Base-by-base conservation (phyloP, 2,113 vertebrate species). In the Mellivora capensis region DNA sequence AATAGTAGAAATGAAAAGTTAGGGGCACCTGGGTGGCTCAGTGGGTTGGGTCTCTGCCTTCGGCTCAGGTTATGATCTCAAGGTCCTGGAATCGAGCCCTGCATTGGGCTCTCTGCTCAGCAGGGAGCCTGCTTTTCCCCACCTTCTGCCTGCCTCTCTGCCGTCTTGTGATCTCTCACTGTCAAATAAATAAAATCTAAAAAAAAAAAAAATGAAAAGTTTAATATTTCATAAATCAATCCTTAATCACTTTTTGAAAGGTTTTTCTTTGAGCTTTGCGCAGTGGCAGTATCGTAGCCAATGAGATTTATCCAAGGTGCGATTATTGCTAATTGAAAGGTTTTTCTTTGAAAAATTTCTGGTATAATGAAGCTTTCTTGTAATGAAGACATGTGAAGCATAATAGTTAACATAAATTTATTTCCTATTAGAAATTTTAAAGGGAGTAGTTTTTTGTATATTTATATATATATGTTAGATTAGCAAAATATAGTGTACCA, bases 351-450 rank as follows among this genome's bases (percentile, higher is more conserved):
- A 93, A 96, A 97, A 61, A 49, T 85, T 80, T 77, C 23, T 95
- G 57, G 42, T 96, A 20, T 64, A 90, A 39, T 42, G 95, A 95
- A 96, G 21, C 7, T 87, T 95, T 90, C 47, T 82, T 77, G 4
- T 91, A 84, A 90, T 87, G n/a, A 77, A 8, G 25, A 61, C 34
- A 81, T 83, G 47, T 67, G 84, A 93, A 94, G 42, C 79, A 91
- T 44, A 87, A 37, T 88, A 69, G 14, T 71, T 90, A 67, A 39
- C 91, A 81, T 6, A 47, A 49, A 93, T 74, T 72, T 93, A 91
- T 81, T 98, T 87, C 79, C 11, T 80, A 31, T 83, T 94, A 90
- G 74, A 96, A 95, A 87, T 92, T 97, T 61, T 87, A 37, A 91
- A 91, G 27, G 25, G 54, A 52, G 6, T 87, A 6, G 9, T 76